Conservation (phyloP, 2,888 invertebrate species). For the Melangyna quadrimaculata region DNA sequence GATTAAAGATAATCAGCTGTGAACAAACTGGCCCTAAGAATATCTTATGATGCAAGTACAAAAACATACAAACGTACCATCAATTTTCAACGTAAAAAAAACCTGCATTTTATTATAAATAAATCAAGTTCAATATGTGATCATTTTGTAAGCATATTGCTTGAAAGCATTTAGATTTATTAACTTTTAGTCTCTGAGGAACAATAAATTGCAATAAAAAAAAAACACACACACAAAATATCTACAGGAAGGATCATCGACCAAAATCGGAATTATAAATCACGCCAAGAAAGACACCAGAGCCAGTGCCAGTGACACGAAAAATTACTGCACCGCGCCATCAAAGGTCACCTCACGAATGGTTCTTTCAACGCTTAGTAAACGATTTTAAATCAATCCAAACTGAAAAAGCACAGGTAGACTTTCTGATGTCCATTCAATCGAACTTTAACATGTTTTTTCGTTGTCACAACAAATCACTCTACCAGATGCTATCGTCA, state of each 20-base stretch:
- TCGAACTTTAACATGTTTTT: constrained; percentile 63
- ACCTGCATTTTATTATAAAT: not conserved
- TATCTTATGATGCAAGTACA: not conserved
- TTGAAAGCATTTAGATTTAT: constrained; percentile 29
- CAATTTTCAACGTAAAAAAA: not conserved
- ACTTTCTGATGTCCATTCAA: constrained; percentile 40
- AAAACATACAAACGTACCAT: not conserved
- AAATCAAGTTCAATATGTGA: constrained; percentile 41
- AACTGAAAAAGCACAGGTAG: constrained; percentile 45
- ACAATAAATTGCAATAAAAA: constrained; percentile 40
- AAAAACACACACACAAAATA: not conserved
- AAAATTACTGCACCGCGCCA: constrained; percentile 51
- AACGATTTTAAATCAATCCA: constrained; percentile 68
- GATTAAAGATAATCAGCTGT: no score
- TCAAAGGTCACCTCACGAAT: constrained; percentile 59
- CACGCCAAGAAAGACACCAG: constrained; percentile 42
- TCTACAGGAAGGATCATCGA: constrained; percentile 36
- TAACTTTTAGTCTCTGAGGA: constrained; percentile 46
- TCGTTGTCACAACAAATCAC: constrained; percentile 66
- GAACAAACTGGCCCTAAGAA: no score
- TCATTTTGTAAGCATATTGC: constrained; percentile 14
- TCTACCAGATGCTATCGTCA: constrained; percentile 52
- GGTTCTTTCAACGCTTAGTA: constrained; percentile 50
- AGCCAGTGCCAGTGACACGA: constrained; percentile 8
- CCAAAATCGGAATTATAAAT: constrained; percentile 64